Evolutionary conservation across 1,140 invertebrate genomes (phyloP), one percentile per base, ranked within the genome.

Genomic region (Lerema accius): DNA sequence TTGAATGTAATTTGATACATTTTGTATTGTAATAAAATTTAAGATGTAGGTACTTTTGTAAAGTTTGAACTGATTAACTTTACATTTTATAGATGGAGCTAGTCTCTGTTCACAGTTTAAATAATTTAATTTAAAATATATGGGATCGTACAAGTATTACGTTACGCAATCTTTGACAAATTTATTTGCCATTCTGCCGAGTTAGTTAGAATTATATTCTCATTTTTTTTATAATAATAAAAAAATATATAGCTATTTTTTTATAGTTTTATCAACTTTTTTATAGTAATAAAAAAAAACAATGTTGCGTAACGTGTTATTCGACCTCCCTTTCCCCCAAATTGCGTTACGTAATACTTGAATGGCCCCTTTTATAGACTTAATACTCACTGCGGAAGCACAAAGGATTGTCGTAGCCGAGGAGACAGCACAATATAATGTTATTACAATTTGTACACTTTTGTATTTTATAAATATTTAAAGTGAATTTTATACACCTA

Each of bases 401-500:
- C 80, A 84, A 83, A 78, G 60, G 67, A 64, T 32, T 65, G 71
- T 67, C 74, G 56, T 58, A 68, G 61, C 53, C 59, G 51, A 71
- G 35, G 32, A 58, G 14, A 49, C 67, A 73, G 79, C 79, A 80
- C 77, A 76, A 78, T 58, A 42, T n/a, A 60, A 73, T 70, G 56
- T 74, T 77, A 68, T 67, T 71, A 71, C 66, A 69, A 70, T 74
- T 81, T 84, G 73, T 85, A 84, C 78, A 85, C 81, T 84, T 86
- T 87, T 88, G 79, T 86, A 86, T 86, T 87, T 84, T 80, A 79
- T 77, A 82, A 83, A 81, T 80, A 82, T 84, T 80, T 84, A 71
- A 84, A 82, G 73, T 82, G 80, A 77, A 80, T 37, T 37, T 37
- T 37, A 11, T 37, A 37, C 35, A 37, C 35, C n/a, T 37, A 37